Evolutionary conservation across 1,140 invertebrate species (phyloP), one percentile per base, ranked within the genome.

Genomic region (Cardiocondyla obscurior): DNA sequence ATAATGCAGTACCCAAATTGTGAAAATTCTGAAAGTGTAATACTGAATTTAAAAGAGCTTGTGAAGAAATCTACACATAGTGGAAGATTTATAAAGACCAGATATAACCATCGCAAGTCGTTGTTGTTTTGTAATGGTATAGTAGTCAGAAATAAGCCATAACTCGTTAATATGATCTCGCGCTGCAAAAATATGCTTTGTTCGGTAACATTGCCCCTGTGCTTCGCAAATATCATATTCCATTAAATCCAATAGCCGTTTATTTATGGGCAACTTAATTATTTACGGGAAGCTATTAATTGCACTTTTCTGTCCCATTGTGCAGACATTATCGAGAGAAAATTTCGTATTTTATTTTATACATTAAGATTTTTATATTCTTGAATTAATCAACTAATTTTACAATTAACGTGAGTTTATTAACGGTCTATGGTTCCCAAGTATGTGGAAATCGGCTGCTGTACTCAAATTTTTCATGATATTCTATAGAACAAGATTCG

Each of bases 41-140:
- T 83, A 77, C 25, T 51, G 74, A 84, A 62, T 87, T 30, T 84
- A 79, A 89, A 76, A 84, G 87, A 88, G 86, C 60, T 88, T 88
- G 86, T 57, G 65, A 86, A 81, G 25, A 83, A 64, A 82, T 81
- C 51, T 79, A 49, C 58, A 85, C 53, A 36, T 60, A 81, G 60
- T 46, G 60, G 69, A 73, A 87, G 65, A 89, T 70, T 82, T 69
- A 82, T 28, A 44, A 72, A 77, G 77, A 85, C 62, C 81, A 87
- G 84, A 86, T 74, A 83, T 85, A 89, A 88, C 79, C 58, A 89
- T 91, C 88, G 88, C 90, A 90, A 90, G 91, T 92, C 74, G 92
- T 93, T 94, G 90, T 91, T 92, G 90, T 93, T 92, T 91, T 90
- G 89, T 91, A n/a, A 86, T 88, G 90, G 90, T 92, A 92, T 91